Evolutionary conservation across 1,140 invertebrate species (phyloP), one percentile per base, ranked within the genome.

Genomic region (Chionoecetes opilio): DNA sequence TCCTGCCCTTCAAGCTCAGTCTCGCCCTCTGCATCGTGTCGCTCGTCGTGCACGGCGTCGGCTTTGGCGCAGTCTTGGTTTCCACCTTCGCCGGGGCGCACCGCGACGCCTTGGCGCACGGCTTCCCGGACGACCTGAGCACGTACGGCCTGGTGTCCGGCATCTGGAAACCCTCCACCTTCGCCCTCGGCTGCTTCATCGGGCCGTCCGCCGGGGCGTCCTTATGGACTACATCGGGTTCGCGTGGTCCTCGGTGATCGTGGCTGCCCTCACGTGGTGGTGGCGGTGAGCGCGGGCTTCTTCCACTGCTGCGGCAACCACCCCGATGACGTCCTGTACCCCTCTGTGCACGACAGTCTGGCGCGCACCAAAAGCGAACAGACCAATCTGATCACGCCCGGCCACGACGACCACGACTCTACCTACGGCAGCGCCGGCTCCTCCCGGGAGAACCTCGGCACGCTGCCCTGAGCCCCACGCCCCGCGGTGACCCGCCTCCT

Each of bases 121-220:
- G 98, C 17, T 98, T 98, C 96, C 98, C 98, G 0, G 98, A 99
- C 96, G 98, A 98, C 93, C 97, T 99, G 53, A 98, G 98, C 96
- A 99, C 98, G 0, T 99, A 98, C 96, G 98, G 98, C 0, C 97
- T 99, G 37, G 98, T 99, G 85, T 99, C 98, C 3, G 98, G 98
- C 0, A 97, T 99, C 82, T 99, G 98, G 98, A 53, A n/a, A n/a
- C 98, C 98, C 0, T 98, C 98, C 17, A 98, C 98, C 0, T 99
- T 99, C 96, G 98, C 98, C 2, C 97, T 99, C 0, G 98, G 98
- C n/a, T 98, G 98, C 35, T 99, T 98, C 97, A 98, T 98, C 37
- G 98, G 98, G 0, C 98, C 98, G 0, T 98, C 98, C 0, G 97
- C 98, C 0, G 98, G 98, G 98, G 98, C 9, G 97, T 98, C 75